Evolutionary conservation across 1,140 invertebrate species (phyloP).

Genomic region (Chymomyza costata): DNA sequence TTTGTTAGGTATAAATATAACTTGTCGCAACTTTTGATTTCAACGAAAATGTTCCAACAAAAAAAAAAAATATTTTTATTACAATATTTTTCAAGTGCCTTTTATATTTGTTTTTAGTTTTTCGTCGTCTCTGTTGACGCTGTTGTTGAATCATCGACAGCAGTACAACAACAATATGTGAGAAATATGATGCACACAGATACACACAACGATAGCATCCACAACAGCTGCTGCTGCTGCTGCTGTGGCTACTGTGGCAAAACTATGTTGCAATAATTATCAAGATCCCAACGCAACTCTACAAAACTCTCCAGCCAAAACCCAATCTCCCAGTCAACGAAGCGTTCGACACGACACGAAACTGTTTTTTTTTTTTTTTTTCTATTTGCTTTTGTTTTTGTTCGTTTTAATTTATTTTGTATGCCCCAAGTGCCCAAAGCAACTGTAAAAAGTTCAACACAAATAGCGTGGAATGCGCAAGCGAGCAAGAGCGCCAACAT

Average conservation of each 20-base stretch:
- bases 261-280: conserved; percentile 55
- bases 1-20: too few relatives aligned
- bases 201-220: conserved; percentile 16
- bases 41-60: too few relatives aligned
- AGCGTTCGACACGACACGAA: background rate
- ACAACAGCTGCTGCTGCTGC: conserved; percentile 15
- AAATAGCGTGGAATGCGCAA: conserved; percentile 36
- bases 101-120: too few relatives aligned
- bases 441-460: conserved; percentile 34
- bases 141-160: conserved; percentile 52
- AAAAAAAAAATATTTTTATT: too few relatives aligned
- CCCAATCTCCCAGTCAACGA: background rate
- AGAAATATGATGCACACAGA: conserved; percentile 44
- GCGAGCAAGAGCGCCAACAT: background rate
- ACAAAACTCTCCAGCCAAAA: too few relatives aligned
- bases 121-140: conserved; percentile 7
- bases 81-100: too few relatives aligned
- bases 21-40: too few relatives aligned
- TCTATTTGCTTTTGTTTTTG: background rate
- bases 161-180: conserved; percentile 42
- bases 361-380: background rate
- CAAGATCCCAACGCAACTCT: conserved; percentile 16
- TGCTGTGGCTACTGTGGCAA: conserved; percentile 6
- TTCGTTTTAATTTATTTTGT: background rate
- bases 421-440: conserved; percentile 2